Base-by-base conservation (phyloP, 1,140 invertebrate genomes). In the Chymomyza costata region DNA sequence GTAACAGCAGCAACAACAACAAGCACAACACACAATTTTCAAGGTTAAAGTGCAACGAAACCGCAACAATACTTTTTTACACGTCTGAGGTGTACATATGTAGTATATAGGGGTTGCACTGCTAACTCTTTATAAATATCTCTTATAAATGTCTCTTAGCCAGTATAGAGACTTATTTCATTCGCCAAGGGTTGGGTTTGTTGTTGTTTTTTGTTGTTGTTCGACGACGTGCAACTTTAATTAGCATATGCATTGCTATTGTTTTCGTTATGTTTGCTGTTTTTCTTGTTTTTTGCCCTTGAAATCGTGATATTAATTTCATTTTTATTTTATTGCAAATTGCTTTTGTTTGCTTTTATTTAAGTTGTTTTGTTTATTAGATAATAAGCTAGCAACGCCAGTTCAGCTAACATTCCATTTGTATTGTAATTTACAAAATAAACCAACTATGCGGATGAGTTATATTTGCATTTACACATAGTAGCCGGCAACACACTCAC, bases 21-120 rank as follows among this genome's bases (percentile, higher is more conserved):
- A 34, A 13, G 3, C 3, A 34, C 48, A 70, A 38, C 48, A 46
- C n/a, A n/a, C n/a, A 52, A 57, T 63, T 81, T 83, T 83, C 81
- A 83, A 83, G 81, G 81, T 83, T 83, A 83, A 83, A 83, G 81
- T 83, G 81, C 81, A 83, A 81, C 76, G 81, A 66, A 83, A 78
- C 67, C 64, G 73, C 73, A 80, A 65, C 66, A 76, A 78, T 63
- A 76, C 31, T 49, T 53, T 28, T 28, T 44, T 35, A 30, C 53
- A 62, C n/a, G n/a, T 25, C 18, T 19, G 16, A 14, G 45, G 34
- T 45, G 40, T n/a, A n/a, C n/a, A n/a, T n/a, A n/a, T 13, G 7
- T 17, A 2, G 8, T 25, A n/a, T 6, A 11, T n/a, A 14, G 6
- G 28, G 21, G 11, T 19, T 38, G 19, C 28, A 50, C 25, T 34